Conservation (phyloP, 2,113 vertebrate species). For the Lucifuga dentata region DNA sequence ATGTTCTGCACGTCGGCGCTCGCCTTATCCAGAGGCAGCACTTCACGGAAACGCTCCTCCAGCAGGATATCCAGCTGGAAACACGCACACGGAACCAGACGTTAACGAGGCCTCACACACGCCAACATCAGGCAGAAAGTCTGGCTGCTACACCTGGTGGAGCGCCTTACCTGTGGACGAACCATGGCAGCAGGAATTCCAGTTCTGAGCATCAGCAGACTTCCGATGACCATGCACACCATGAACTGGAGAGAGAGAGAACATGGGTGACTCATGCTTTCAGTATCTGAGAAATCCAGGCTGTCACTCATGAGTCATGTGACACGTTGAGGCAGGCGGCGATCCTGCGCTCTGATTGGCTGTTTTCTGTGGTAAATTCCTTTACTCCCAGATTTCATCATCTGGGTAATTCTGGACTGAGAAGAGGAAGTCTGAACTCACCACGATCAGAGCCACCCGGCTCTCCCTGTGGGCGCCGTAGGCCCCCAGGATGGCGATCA, state of each 20-base stretch:
- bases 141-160: too few species aligned
- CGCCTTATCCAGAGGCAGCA: conserved; percentile 50
- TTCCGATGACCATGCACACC: conserved; percentile 57
- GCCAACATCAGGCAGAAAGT: too few species aligned
- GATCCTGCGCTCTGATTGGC: too few species aligned
- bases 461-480: conserved; percentile 63
- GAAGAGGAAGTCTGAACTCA: conserved; percentile 35
- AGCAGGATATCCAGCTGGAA: not conserved
- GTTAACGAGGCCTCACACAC: not conserved
- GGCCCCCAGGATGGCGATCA: conserved; percentile 63
- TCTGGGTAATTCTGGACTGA: not conserved
- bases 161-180: conserved; percentile 37
- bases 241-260: conserved; percentile 55
- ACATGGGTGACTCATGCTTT: too few species aligned
- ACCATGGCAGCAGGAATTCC: fast-evolving
- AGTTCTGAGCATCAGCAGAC: conserved; percentile 37
- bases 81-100: not conserved
- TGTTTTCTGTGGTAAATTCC: too few species aligned
- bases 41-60: fast-evolving
- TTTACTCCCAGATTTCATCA: too few species aligned
- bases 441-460: conserved; percentile 44
- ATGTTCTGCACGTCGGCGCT: fast-evolving
- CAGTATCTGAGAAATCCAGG: too few species aligned
- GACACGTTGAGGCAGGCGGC: too few species aligned
- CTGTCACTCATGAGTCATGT: too few species aligned